Evolutionary conservation across 2,888 invertebrate species (phyloP).

Genomic region (Ganaspis brasiliensis): DNA sequence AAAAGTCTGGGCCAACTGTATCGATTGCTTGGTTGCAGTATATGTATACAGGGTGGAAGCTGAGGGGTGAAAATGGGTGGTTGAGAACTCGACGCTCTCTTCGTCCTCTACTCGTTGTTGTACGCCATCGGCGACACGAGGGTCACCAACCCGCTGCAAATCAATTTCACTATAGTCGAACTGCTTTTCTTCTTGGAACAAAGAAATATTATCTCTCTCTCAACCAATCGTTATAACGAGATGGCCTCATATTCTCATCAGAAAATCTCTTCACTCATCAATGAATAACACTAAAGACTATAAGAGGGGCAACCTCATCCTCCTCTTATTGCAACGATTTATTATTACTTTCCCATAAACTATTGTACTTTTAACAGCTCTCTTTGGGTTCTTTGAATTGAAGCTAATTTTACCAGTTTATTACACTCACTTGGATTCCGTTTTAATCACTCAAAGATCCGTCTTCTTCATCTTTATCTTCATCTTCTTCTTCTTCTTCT

Average conservation of each 20-base stretch:
- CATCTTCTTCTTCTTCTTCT: no score
- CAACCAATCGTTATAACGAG: constrained; percentile 22
- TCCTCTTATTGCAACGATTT: background rate
- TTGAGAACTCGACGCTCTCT: constrained; percentile 56
- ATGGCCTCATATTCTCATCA: constrained; percentile 12
- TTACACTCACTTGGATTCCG: background rate
- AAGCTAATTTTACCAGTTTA: background rate
- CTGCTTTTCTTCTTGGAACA: constrained; percentile 40
- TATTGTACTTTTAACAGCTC: no score
- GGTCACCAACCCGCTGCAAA: constrained; percentile 53
- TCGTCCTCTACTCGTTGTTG: constrained; percentile 58
- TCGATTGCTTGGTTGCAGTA: constrained; percentile 57
- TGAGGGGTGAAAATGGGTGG: constrained; percentile 51
- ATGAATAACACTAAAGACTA: constrained; percentile 4
- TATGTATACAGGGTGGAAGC: constrained; percentile 47
- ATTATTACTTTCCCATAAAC: constrained; percentile 5
- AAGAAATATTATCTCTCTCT: constrained; percentile 33
- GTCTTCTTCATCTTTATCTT: background rate
- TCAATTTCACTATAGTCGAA: constrained; percentile 41
- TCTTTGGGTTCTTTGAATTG: background rate
- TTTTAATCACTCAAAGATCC: constrained; percentile 4
- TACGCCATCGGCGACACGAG: constrained; percentile 55
- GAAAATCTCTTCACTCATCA: background rate
- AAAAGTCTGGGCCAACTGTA: constrained; percentile 60
- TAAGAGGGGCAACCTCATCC: background rate